A percentile compares a stretch with the other conserved stretches of the same genome.
Conservation (phyloP, 2,888 invertebrate genomes). For the Lysandra bellargus region DNA sequence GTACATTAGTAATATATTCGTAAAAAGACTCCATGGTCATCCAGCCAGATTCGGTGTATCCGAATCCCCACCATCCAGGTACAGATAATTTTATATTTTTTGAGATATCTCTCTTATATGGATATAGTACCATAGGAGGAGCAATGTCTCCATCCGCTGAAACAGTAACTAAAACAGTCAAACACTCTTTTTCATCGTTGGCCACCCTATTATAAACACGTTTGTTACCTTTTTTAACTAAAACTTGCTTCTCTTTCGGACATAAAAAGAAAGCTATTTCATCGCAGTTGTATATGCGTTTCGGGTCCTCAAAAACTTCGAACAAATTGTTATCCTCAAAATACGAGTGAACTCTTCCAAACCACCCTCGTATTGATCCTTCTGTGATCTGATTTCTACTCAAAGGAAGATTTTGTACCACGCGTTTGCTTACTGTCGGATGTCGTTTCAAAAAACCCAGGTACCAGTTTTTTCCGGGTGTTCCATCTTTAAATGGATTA, state of each 20-base stretch:
- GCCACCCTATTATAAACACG: slow-evolving; percentile 38
- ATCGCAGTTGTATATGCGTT: slow-evolving; percentile 40
- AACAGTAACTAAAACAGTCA: slow-evolving; percentile 42
- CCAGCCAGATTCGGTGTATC: slow-evolving; percentile 40
- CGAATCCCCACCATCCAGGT: slow-evolving; percentile 39
- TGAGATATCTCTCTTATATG: slow-evolving; percentile 37
- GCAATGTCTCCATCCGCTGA: slow-evolving; percentile 38
- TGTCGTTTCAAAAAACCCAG: slow-evolving; percentile 22
- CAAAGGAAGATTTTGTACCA: slow-evolving; percentile 13
- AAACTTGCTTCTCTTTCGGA: slow-evolving; percentile 40
- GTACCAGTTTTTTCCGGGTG: slow-evolving; percentile 44
- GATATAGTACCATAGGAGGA: slow-evolving; percentile 40
- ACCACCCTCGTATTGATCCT: slow-evolving; percentile 33
- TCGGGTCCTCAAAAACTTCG: slow-evolving; percentile 34
- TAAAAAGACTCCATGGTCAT: slow-evolving; percentile 43
- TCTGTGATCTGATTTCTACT: slow-evolving; percentile 12
- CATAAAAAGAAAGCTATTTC: slow-evolving; percentile 40
- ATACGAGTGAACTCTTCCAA: slow-evolving; percentile 30
- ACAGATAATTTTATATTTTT: slow-evolving; percentile 35
- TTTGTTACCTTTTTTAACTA: slow-evolving; percentile 40
- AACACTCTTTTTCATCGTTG: slow-evolving; percentile 43
- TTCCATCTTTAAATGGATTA: slow-evolving; percentile 45
- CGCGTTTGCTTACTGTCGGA: slow-evolving; percentile 22
- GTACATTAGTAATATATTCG: slow-evolving; percentile 42
- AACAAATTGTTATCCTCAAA: slow-evolving; percentile 31